Evolutionary conservation across 1,140 invertebrate species (phyloP).

Genomic region (Augochlora pura): DNA sequence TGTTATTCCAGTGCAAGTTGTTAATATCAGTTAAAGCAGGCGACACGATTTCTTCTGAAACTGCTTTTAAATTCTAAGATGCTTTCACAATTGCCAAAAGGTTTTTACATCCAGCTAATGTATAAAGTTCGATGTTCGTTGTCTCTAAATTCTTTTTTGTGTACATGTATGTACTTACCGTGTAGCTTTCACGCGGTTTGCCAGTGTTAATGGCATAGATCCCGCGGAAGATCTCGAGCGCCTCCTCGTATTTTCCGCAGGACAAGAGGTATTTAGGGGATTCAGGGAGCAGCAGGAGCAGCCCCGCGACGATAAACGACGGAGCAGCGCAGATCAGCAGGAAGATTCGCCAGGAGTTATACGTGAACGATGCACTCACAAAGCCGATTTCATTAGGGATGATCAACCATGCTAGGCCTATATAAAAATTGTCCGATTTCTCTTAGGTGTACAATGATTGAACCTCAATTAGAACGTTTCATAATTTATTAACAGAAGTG

Average conservation of each 20-base stretch:
- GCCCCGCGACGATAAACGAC: constrained; percentile 90
- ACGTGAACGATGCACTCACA: constrained; percentile 84
- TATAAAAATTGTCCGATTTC: constrained; percentile 8
- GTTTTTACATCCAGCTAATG: too few relatives aligned
- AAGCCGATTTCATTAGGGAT: constrained; percentile 90
- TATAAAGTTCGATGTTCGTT: too few relatives aligned
- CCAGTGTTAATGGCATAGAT: constrained; percentile 92
- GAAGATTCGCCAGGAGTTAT: constrained; percentile 96
- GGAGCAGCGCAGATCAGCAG: constrained; percentile 92
- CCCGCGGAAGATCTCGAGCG: constrained; percentile 88
- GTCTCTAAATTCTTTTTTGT: too few relatives aligned
- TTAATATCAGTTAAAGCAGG: too few relatives aligned
- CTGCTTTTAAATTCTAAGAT: too few relatives aligned
- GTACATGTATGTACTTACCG: constrained; percentile 74
- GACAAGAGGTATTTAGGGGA: constrained; percentile 94
- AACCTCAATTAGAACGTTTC: too few relatives aligned
- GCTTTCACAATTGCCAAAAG: too few relatives aligned
- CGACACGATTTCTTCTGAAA: too few relatives aligned
- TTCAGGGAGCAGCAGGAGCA: constrained; percentile 93
- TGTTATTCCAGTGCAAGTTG: too few relatives aligned
- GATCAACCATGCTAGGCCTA: constrained; percentile 91
- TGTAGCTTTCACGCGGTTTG: constrained; percentile 86
- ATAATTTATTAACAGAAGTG: too few relatives aligned
- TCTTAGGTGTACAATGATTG: too few relatives aligned
- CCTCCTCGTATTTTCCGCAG: constrained; percentile 88